Base-by-base conservation (phyloP, 2,113 vertebrate species). In the Maccullochella peelii region DNA sequence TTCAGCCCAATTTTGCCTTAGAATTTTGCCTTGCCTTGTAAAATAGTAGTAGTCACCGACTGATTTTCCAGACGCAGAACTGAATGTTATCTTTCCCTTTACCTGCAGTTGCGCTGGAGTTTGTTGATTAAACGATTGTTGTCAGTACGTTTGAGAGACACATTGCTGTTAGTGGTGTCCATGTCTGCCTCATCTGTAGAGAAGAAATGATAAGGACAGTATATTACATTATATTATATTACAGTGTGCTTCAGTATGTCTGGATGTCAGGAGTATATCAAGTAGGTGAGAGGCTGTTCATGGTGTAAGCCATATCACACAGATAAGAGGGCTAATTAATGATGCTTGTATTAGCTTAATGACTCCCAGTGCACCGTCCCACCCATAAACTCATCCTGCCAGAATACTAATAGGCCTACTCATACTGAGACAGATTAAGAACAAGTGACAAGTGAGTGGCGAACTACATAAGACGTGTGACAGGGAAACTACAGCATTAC, bases 271-370 rank as follows among this genome's bases (percentile, higher is more conserved):
- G 16, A 57, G 21, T 9, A 2, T 42, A 4, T 20, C 1, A 61
- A 82, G 33, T 38, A 62, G 8, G 4, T 33, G 8, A 57, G 25
- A n/a, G 18, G 27, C 21, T 18, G 25, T 72, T 44, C 4, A 9
- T 55, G 38, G 21, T 80, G 1, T 52, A 30, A 58, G 71, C 54
- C 23, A 16, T 23, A 16, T 44, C 59, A 8, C 23, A 69, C 57
- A 40, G 30, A 65, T 49, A 69, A 68, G 1, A 33, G 10, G 4
- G 40, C 42, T 57, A 20, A 68, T 66, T 77, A 63, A 70, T 42
- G 36, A 52, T 61, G 80, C 33, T 59, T 49, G 50, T 49, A 47
- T 73, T 47, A 57, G 40, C 11, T 72, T 61, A 61, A 76, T 69
- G 63, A 58, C 55, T 73, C 36, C 36, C 52, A 42, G 54, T 27